These are phyloP conservation scores for Oryzias dopingdopingensis DNA, from an alignment of 2,797 vertebrate genomes.

Conservation along the genomic window DNA sequence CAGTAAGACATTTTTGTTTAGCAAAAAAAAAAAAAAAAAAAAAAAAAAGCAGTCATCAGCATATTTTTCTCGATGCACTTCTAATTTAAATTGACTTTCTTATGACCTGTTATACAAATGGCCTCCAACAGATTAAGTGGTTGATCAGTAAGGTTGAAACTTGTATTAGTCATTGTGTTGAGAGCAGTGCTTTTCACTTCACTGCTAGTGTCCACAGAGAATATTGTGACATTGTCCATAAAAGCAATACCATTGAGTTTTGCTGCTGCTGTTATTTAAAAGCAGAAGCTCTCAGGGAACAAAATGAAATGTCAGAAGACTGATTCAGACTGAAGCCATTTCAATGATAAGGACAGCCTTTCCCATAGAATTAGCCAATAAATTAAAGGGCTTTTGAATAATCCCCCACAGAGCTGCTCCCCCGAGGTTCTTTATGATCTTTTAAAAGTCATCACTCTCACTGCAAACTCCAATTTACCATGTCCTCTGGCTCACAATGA, in stretches of 20 bases:
- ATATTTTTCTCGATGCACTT: too few relatives aligned
- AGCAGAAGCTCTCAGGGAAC: slow-evolving; percentile 32
- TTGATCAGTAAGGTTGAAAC: slow-evolving; percentile 6
- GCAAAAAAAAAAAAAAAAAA: too few relatives aligned
- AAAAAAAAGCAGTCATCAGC: too few relatives aligned
- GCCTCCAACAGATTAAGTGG: neutral
- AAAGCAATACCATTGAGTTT: slow-evolving; percentile 28
- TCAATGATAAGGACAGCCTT: slow-evolving; percentile 71
- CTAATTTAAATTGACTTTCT: too few relatives aligned
- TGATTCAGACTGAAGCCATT: slow-evolving; percentile 64
- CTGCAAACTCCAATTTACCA: slow-evolving; percentile 59
- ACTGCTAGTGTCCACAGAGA: slow-evolving; percentile 10
- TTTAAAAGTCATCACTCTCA: slow-evolving; percentile 74
- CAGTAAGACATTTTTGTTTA: too few relatives aligned
- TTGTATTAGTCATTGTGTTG: neutral
- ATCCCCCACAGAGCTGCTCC: slow-evolving; percentile 64
- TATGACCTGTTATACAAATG: slow-evolving; percentile 1
- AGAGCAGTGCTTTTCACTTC: neutral
- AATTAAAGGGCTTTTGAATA: slow-evolving; percentile 77
- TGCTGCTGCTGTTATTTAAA: slow-evolving; percentile 49
- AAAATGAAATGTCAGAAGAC: slow-evolving; percentile 69
- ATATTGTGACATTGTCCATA: slow-evolving; percentile 35
- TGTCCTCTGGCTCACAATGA: slow-evolving; percentile 46
- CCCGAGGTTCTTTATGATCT: slow-evolving; percentile 73
- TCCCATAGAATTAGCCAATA: slow-evolving; percentile 70